phyloP scores from a whole-genome alignment of 2,797 vertebrate species.

The Cyclura pinguis region DNA sequence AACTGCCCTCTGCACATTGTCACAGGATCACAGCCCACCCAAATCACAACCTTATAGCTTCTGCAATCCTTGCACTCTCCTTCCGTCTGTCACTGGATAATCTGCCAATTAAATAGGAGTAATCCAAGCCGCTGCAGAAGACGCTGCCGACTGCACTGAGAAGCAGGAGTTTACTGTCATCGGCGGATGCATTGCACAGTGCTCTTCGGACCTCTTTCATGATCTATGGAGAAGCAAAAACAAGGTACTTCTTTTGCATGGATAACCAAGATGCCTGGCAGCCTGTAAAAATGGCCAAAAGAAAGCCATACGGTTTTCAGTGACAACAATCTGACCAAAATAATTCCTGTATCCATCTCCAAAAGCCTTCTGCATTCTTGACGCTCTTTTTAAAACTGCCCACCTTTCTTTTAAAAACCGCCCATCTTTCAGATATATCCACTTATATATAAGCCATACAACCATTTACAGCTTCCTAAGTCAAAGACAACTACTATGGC shows the following conservation, averaged over 20 bases:
- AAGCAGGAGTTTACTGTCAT: slow-evolving; percentile 95
- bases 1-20: slow-evolving; percentile 49
- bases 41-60: slow-evolving; percentile 91
- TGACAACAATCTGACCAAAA: too few species aligned
- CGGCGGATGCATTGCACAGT: slow-evolving; percentile 92
- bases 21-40: slow-evolving; percentile 67
- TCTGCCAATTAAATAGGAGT: slow-evolving; percentile 95
- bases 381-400: slow-evolving; percentile 40
- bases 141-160: slow-evolving; percentile 95
- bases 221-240: slow-evolving; percentile 83
- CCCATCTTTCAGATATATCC: background rate
- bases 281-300: too few species aligned
- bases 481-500: background rate
- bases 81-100: slow-evolving; percentile 95
- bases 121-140: slow-evolving; percentile 97
- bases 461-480: background rate
- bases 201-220: slow-evolving; percentile 98
- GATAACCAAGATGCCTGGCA: background rate
- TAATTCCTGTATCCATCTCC: background rate
- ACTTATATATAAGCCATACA: background rate
- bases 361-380: slow-evolving; percentile 38
- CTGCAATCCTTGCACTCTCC: slow-evolving; percentile 96
- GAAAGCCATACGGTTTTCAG: background rate
- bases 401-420: background rate
- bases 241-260: slow-evolving; percentile 66